Conservation (phyloP, 2,797 vertebrate species). For the Sebastes cheni region DNA sequence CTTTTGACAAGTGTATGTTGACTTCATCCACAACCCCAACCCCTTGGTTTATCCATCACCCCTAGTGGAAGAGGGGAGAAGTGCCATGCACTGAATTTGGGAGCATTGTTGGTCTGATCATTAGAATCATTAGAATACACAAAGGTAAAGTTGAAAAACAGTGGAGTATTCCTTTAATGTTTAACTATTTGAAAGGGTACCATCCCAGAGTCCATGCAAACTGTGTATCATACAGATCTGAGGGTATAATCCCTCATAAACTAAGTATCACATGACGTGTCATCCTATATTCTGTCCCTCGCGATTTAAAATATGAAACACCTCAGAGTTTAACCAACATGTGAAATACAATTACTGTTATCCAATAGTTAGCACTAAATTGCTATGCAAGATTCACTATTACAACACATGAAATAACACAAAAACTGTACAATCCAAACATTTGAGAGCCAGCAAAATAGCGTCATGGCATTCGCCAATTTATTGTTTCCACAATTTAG, state of each 20-base stretch:
- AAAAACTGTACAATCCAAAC: not conserved
- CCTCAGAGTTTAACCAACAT: not conserved
- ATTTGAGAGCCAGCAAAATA: not conserved
- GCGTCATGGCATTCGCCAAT: not conserved
- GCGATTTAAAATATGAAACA: not conserved
- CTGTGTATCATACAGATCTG: not conserved
- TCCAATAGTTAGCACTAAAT: not conserved
- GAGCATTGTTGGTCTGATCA: not conserved
- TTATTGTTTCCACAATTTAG: not conserved
- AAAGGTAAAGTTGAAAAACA: not conserved
- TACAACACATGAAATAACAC: not conserved
- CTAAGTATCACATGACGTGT: not conserved
- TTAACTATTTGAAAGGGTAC: not conserved
- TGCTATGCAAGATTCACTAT: not conserved
- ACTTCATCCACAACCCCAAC: not conserved
- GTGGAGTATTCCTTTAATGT: not conserved
- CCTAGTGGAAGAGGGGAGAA: not conserved
- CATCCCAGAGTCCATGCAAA: not conserved
- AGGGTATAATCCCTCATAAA: not conserved
- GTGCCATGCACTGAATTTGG: not conserved
- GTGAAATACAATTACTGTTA: not conserved
- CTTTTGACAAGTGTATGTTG: not conserved
- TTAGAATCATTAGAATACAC: not conserved
- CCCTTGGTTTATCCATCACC: not conserved
- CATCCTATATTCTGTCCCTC: not conserved